A percentile compares a stretch with the other conserved stretches of the same genome.
Evolutionary conservation across 2,797 vertebrate genomes (phyloP).

Genomic region (Darevskia nairensis): DNA sequence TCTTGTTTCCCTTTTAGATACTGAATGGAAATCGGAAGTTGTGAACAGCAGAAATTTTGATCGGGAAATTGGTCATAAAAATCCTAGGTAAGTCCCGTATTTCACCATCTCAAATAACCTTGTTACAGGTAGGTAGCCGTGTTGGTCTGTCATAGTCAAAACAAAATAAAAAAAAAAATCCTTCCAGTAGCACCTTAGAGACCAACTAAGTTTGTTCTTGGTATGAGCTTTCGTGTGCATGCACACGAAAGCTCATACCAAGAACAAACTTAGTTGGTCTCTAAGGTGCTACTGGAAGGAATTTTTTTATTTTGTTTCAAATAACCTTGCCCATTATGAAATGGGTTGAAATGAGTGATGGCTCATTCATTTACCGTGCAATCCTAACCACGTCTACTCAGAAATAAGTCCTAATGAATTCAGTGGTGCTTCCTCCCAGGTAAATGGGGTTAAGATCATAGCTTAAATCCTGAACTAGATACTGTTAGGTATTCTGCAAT

Average conservation of each 20-base stretch:
- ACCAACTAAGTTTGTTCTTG: too few relatives aligned
- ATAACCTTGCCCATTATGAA: too few relatives aligned
- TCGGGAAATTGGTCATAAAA: constrained; percentile 94
- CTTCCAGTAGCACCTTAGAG: too few relatives aligned
- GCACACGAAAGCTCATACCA: too few relatives aligned
- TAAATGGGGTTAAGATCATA: not conserved
- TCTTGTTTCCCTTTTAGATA: constrained; percentile 80
- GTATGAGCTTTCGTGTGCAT: too few relatives aligned
- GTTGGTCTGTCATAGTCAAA: too few relatives aligned
- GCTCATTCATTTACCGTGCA: not conserved
- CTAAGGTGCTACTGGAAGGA: too few relatives aligned
- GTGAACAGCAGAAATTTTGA: constrained; percentile 94
- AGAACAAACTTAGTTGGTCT: too few relatives aligned
- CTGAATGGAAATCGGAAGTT: constrained; percentile 93
- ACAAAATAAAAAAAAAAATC: too few relatives aligned
- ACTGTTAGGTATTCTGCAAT: not conserved
- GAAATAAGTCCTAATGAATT: not conserved
- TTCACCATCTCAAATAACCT: not conserved
- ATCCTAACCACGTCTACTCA: not conserved
- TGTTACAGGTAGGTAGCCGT: too few relatives aligned
- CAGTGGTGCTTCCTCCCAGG: not conserved
- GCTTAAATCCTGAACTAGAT: not conserved
- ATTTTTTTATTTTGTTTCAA: too few relatives aligned
- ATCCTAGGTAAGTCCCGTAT: constrained; percentile 87
- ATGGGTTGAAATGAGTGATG: not conserved